Conservation (phyloP, 2,888 invertebrate species). For the Flexamia atlantica region DNA sequence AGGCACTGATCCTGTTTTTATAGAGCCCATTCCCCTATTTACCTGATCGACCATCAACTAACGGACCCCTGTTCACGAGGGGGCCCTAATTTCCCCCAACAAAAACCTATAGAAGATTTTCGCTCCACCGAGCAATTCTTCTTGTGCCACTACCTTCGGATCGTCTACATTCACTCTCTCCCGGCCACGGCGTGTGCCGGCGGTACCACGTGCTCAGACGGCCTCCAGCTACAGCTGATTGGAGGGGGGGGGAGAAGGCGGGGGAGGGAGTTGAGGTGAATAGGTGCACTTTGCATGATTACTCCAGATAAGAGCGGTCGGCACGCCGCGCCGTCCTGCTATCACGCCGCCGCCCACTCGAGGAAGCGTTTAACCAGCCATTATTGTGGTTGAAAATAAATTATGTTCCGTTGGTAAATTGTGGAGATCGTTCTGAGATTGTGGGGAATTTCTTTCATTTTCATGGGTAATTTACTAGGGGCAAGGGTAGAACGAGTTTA, state of each 20-base stretch:
- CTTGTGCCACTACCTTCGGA: not conserved
- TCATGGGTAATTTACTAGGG: too few relatives aligned
- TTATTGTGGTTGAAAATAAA: slow-evolving; percentile 16
- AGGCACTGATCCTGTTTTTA: too few relatives aligned
- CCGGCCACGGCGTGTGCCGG: not conserved
- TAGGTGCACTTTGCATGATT: slow-evolving; percentile 36
- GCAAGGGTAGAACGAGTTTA: too few relatives aligned
- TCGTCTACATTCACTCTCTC: not conserved
- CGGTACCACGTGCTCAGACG: not conserved
- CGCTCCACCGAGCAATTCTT: not conserved
- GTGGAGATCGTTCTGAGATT: not conserved
- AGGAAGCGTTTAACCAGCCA: slow-evolving; percentile 22
- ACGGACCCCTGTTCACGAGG: too few relatives aligned
- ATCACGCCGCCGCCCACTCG: not conserved
- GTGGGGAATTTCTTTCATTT: not conserved
- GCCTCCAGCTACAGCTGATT: too few relatives aligned
- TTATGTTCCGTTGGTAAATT: not conserved
- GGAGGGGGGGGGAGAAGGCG: not conserved
- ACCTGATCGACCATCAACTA: too few relatives aligned
- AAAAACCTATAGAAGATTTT: not conserved
- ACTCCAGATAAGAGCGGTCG: not conserved
- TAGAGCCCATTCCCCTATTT: too few relatives aligned
- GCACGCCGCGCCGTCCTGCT: not conserved
- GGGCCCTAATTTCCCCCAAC: too few relatives aligned
- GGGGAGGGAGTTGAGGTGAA: not conserved